phyloP scores from a whole-genome alignment of 2,797 vertebrate species.

The Protonibea diacanthus region DNA sequence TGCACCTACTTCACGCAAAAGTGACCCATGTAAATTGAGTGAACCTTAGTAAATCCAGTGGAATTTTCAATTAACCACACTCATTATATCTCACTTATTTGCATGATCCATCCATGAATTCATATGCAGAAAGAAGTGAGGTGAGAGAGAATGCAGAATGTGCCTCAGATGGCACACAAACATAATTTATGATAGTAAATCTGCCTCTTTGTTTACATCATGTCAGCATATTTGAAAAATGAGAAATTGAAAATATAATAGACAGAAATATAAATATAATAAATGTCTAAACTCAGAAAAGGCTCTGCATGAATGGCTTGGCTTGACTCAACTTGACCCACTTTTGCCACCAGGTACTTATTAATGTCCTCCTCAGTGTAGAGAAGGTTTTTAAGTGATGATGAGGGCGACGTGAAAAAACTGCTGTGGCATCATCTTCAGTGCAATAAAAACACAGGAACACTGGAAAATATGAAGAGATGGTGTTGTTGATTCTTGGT shows the following conservation, averaged over 20 bases:
- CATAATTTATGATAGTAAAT: neutral
- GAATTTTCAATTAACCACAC: constrained; percentile 70
- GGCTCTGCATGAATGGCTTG: too few relatives aligned
- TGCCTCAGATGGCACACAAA: neutral
- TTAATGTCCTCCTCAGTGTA: too few relatives aligned
- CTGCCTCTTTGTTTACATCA: neutral
- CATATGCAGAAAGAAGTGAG: constrained; percentile 4
- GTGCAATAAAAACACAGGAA: too few relatives aligned
- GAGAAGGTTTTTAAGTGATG: too few relatives aligned
- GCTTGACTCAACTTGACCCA: too few relatives aligned
- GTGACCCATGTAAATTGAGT: constrained; percentile 61
- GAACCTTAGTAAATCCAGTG: constrained; percentile 56
- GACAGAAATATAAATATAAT: neutral
- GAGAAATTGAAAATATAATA: neutral
- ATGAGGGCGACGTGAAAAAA: too few relatives aligned
- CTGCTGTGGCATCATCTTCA: too few relatives aligned
- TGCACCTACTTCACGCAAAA: constrained; percentile 55
- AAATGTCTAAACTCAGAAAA: too few relatives aligned
- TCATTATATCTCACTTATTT: constrained; percentile 44
- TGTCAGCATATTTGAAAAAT: neutral
- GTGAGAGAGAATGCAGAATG: neutral
- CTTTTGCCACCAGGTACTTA: too few relatives aligned
- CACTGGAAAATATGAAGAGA: too few relatives aligned
- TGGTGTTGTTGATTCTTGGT: too few relatives aligned
- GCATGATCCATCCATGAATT: neutral